Conservation (phyloP, 2,113 vertebrate genomes). For the Glaucidium brasilianum region DNA sequence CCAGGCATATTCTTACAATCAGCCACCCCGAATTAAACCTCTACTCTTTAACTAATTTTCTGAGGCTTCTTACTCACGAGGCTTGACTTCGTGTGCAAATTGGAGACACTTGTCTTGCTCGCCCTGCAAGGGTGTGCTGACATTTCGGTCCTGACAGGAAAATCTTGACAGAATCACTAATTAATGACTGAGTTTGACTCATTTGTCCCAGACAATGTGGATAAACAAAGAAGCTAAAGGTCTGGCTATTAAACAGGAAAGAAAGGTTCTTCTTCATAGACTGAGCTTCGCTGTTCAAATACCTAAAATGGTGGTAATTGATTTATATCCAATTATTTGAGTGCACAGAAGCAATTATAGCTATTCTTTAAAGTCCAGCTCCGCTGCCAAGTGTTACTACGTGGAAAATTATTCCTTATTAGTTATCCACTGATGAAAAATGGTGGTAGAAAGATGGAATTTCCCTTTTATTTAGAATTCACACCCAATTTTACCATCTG, state of each 20-base stretch:
- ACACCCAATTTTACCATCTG: neutral
- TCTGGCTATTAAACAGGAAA: conserved; percentile 44
- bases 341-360: conserved; percentile 37
- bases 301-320: conserved; percentile 29
- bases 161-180: conserved; percentile 51
- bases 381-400: neutral
- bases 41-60: neutral
- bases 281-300: neutral
- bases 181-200: conserved; percentile 37
- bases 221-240: conserved; percentile 32
- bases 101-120: conserved; percentile 11
- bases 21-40: neutral
- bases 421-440: neutral
- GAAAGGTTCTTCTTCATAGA: neutral
- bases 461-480: neutral
- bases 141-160: conserved; percentile 58
- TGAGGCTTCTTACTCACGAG: conserved; percentile 25
- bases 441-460: neutral
- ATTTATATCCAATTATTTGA: conserved; percentile 50
- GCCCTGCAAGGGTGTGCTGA: conserved; percentile 31
- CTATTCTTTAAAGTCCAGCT: neutral
- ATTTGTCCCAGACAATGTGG: neutral
- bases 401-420: neutral
- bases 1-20: neutral
- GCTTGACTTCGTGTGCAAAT: conserved; percentile 14